Percentiles rank a stretch among this genome's conserved stretches.
These are phyloP conservation scores for Automeris io DNA, from an alignment of 2,888 invertebrate species.

Conservation along the genomic window DNA sequence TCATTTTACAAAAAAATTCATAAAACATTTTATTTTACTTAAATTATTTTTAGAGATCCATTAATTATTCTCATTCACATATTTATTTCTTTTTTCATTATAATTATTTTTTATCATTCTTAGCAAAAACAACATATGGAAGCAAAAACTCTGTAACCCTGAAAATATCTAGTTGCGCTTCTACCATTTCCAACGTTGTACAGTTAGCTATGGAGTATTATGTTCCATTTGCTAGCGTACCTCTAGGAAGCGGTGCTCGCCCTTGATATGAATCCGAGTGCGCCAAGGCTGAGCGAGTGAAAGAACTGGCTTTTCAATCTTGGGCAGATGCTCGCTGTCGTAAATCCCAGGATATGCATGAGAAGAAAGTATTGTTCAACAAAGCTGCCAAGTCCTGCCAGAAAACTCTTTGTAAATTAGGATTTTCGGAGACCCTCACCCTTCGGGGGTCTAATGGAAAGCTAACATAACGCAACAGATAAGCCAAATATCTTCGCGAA, in stretches of 20 bases:
- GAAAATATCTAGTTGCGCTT: not conserved
- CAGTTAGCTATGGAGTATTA: not conserved
- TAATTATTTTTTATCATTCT: too few species aligned
- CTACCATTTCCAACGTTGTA: not conserved
- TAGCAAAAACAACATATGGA: too few species aligned
- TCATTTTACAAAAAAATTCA: too few species aligned
- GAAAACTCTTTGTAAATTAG: slow-evolving; percentile 3
- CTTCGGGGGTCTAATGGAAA: too few species aligned
- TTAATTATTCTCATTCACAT: too few species aligned
- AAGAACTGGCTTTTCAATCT: not conserved
- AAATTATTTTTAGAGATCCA: too few species aligned
- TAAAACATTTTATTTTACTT: too few species aligned
- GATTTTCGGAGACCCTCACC: too few species aligned
- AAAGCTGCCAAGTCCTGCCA: slow-evolving; percentile 4
- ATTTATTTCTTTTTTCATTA: too few species aligned
- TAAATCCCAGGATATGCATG: not conserved
- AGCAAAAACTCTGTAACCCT: too few species aligned
- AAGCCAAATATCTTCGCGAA: too few species aligned
- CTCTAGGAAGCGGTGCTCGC: not conserved
- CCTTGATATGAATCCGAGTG: not conserved
- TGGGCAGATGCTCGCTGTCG: not conserved
- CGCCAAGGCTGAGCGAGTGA: not conserved
- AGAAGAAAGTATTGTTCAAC: not conserved
- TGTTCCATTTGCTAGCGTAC: not conserved
- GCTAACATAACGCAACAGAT: too few species aligned